Evolutionary conservation across 2,888 invertebrate genomes (phyloP), one percentile per base, ranked within the genome.

Genomic region (Trachelus tabidus): DNA sequence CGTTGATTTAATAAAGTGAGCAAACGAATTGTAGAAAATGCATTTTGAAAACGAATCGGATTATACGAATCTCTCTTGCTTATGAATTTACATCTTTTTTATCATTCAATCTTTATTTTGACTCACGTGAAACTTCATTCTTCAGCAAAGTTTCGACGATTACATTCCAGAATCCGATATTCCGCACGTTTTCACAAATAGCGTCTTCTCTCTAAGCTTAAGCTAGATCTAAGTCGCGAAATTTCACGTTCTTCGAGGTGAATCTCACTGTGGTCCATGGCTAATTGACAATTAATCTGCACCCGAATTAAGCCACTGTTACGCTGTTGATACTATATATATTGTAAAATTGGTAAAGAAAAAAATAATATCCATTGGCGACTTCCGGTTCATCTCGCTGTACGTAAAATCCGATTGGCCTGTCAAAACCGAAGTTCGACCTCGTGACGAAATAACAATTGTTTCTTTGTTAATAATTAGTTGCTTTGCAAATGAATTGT

Each of bases 371-470:
- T 56, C 56, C 23, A 2, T 6, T 1, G 56, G 0, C 15, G 56
- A 56, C 23, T 56, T 56, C 23, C 56, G 56, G 23, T 56, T 56
- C 56, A 56, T 56, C 56, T 56, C 56, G 56, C 23, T 1, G 56
- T 9, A 56, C 23, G 56, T 56, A 15, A 56, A 15, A 23, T 56
- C 23, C 9, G 23, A 56, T 23, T 23, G 23, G 23, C 23, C 56
- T 23, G 56, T 23, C 15, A 35, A 76, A 69, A 34, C 23, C 12
- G 35, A 69, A 15, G 79, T 81, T 83, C 85, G 82, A 87, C 83
- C 84, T 86, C 83, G 77, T 84, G 82, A 85, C 75, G 77, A 85
- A 85, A 87, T 85, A 80, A 80, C 84, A 77, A 88, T 85, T 85
- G 80, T 85, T 88, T 86, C 82, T 83, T 83, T 86, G 77, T 82